Percentiles rank a stretch among this genome's conserved stretches.
phyloP scores from a whole-genome alignment of 2,888 invertebrate species.

The Lasioglossum zephyrum region DNA sequence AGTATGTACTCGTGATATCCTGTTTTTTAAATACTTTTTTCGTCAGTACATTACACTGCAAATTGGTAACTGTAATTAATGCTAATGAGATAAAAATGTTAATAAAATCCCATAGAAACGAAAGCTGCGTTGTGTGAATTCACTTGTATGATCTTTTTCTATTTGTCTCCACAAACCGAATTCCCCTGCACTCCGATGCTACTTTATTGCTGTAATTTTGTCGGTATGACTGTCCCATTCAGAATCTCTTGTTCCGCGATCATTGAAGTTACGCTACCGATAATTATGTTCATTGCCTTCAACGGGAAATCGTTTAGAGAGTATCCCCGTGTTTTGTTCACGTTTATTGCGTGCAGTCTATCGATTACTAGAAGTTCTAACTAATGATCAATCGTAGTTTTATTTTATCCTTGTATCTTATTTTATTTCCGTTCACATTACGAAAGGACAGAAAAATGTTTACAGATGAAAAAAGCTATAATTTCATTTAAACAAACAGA shows the following conservation, averaged over 20 bases:
- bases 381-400: not conserved
- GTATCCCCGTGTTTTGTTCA: not conserved
- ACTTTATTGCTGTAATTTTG: not conserved
- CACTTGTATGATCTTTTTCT: conserved; percentile 2
- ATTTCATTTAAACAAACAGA: not conserved
- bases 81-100: conserved; percentile 53
- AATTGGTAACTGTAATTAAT: conserved; percentile 58
- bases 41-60: conserved; percentile 45
- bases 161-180: conserved; percentile 10
- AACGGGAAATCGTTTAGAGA: not conserved
- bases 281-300: not conserved
- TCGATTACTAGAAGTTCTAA: too few species aligned
- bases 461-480: not conserved
- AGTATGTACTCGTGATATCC: conserved; percentile 19
- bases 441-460: not conserved
- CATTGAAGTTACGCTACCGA: not conserved
- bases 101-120: conserved; percentile 59
- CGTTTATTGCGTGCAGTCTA: not conserved
- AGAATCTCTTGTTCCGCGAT: not conserved
- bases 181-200: not conserved
- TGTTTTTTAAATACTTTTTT: not conserved
- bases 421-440: too few species aligned
- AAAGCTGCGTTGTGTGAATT: conserved; percentile 31
- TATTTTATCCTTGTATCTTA: not conserved
- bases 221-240: not conserved